phyloP scores from a whole-genome alignment of 2,113 vertebrate species.

The Athene noctua region DNA sequence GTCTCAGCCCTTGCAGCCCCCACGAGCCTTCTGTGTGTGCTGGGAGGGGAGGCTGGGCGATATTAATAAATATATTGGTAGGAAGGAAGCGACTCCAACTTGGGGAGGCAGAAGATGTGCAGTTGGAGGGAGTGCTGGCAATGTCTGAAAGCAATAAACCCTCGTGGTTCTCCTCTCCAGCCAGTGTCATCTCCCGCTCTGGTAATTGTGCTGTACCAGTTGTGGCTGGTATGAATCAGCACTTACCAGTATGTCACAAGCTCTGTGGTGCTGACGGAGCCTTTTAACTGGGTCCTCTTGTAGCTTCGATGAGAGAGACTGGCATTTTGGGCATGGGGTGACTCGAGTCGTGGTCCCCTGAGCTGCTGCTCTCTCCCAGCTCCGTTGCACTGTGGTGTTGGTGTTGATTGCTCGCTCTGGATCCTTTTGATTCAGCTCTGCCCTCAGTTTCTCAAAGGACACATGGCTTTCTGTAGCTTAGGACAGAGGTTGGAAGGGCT shows the following conservation, averaged over 20 bases:
- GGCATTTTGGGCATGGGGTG: neutral
- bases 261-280: neutral
- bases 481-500: neutral
- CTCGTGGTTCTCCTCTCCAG: neutral
- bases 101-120: neutral
- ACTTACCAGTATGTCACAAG: neutral
- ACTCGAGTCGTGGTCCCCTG: neutral
- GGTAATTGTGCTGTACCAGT: neutral
- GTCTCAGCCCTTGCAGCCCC: neutral
- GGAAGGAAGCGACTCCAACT: neutral
- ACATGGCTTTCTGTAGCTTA: neutral
- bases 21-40: accelerated
- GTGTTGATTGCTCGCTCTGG: neutral
- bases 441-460: neutral
- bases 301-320: neutral
- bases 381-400: accelerated
- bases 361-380: neutral
- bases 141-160: neutral
- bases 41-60: neutral
- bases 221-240: neutral
- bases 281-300: neutral
- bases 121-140: neutral
- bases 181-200: neutral
- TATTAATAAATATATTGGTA: neutral
- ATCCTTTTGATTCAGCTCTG: neutral